Conservation (phyloP, 2,888 invertebrate species). For the Hipparchia sbordonii region DNA sequence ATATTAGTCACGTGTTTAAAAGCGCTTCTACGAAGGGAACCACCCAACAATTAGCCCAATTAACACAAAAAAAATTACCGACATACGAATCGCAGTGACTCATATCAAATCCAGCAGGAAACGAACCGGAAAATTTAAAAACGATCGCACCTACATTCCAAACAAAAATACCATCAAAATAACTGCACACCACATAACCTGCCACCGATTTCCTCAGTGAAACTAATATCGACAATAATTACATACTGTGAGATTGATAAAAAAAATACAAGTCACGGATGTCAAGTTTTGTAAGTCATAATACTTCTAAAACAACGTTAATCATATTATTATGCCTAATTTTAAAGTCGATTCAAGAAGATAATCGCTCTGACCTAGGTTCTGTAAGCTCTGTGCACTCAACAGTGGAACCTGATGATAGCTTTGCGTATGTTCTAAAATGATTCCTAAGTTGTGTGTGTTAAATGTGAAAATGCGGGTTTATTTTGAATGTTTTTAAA, state of each 20-base stretch:
- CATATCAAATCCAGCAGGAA: constrained; percentile 41
- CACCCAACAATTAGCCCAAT: constrained; percentile 70
- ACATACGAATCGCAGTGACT: constrained; percentile 42
- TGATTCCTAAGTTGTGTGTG: constrained; percentile 49
- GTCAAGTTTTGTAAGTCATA: constrained; percentile 62
- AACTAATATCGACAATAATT: constrained; percentile 44
- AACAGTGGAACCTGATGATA: constrained; percentile 53
- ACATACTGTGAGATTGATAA: constrained; percentile 42
- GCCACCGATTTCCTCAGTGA: constrained; percentile 51
- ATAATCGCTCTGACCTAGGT: constrained; percentile 68
- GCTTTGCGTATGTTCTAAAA: constrained; percentile 45
- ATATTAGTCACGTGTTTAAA: constrained; percentile 34
- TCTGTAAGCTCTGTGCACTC: constrained; percentile 56
- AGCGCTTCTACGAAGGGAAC: constrained; percentile 60
- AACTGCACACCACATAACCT: constrained; percentile 46
- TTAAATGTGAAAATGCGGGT: constrained; percentile 50
- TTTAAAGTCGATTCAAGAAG: constrained; percentile 72
- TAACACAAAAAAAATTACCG: constrained; percentile 50
- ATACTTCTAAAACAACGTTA: constrained; percentile 74
- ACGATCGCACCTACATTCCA: constrained; percentile 40
- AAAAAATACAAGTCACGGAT: constrained; percentile 61
- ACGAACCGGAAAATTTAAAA: constrained; percentile 36
- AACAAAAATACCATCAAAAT: constrained; percentile 46
- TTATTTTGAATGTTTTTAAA: constrained; percentile 32
- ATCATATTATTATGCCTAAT: constrained; percentile 76